Base-by-base conservation (phyloP, 2,797 vertebrate species). In the Chaetophractus vellerosus region DNA sequence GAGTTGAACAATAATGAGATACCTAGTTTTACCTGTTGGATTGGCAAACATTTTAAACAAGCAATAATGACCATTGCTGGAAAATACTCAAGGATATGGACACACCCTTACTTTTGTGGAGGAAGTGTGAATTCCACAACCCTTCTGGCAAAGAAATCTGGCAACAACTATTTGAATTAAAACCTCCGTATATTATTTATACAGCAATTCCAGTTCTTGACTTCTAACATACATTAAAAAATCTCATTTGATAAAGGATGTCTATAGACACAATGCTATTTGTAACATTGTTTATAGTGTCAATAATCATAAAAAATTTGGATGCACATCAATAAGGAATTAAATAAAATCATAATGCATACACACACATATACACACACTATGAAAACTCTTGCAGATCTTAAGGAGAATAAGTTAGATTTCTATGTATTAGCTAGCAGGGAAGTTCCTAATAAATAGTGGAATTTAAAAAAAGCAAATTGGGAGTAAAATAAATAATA, bases 131-230 rank as follows among this genome's bases (percentile, higher is more conserved):
- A 50, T 82, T 90, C 59, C 52, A 81, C 33, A 88, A 61, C 90
- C 80, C 12, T 90, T 94, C 88, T 89, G 59, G 48, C 9, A 92
- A 84, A n/a, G 63, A 82, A 78, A 66, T 66, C 33, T 86, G 33
- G 23, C 18, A 76, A 24, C 18, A 66, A 16, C 50, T 82, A 74
- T 79, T 79, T 93, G 85, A 90, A 82, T 85, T 76, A 94, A 85
- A 87, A 38, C 16, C 23, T 69, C 9, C 63, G 18, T 72, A 80
- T 2, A 19, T 71, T 36, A 68, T 36, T 71, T 36, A 68, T 36
- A 57, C 0, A 59, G 31, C 0, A 33, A 63, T 93, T 90, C 23
- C 24, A 81, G 24, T 45, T 87, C 66, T 78, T 86, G 48, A 88
- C 71, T 75, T 80, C 26, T 71, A 90, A 74, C 45, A 71, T 66